Evolutionary conservation across 2,797 vertebrate genomes (phyloP), one percentile per base, ranked within the genome.

Genomic region (Rhinogobio ventralis): DNA sequence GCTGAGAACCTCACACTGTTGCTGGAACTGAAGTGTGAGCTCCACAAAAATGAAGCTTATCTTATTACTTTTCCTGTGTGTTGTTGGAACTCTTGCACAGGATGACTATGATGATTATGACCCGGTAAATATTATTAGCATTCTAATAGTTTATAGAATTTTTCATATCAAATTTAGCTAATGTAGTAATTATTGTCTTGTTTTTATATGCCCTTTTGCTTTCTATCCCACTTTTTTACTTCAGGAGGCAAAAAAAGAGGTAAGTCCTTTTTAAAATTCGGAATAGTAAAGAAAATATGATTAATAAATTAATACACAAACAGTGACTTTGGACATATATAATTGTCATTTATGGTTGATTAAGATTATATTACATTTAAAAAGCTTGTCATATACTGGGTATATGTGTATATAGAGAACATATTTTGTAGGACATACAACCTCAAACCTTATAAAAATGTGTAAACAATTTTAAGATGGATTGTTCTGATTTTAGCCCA

Each of bases 51-150:
- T 96, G 96, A 96, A 93, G 90, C 79, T 91, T 81, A 83, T 95
- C 9, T 90, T 95, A 76, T 67, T 96, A n/a, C 82, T 96, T 78
- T 91, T 94, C 30, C 85, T 96, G 67, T 96, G 94, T 87, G 79
- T 88, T 17, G 20, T 57, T 5, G 88, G 9, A 0, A 25, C 17
- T 82, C 85, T 88, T 78, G 83, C 89, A 15, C 49, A 84, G 6
- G 60, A 1, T 0, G 1, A 94, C 0, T 93, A 93, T 6, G 93
- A 95, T 0, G 89, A 93, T 1, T 90, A 92, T 0, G 89, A 82
- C 0, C 0, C 1, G 28, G 94, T 95, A 85, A 92, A 91, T 46
- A 53, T 19, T 7, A 66, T 53, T 51, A 64, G 8, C 25, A 11
- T 69, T 39, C 5, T 17, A 39, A 39, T 57, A 39, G 28, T 53